Percentiles rank a stretch among this genome's conserved stretches.
Conservation (phyloP, 2,797 vertebrate genomes). For the Catostomus latipinnis region DNA sequence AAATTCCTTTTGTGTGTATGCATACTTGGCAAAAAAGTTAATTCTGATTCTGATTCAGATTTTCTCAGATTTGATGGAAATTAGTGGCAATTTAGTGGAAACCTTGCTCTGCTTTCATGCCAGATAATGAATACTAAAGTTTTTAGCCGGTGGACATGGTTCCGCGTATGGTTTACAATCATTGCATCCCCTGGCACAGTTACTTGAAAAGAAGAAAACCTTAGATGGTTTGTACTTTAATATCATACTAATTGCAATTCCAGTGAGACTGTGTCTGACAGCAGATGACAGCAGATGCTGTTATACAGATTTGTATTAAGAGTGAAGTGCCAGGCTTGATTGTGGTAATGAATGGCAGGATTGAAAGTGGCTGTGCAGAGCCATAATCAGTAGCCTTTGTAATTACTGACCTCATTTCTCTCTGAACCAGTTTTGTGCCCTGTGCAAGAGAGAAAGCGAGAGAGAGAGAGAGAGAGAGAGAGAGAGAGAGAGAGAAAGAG, state of each 20-base stretch:
- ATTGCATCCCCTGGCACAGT: constrained; percentile 25
- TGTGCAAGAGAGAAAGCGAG: too few relatives aligned
- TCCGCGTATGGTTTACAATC: constrained; percentile 19
- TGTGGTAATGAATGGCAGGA: constrained; percentile 29
- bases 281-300: constrained; percentile 28
- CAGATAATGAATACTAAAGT: constrained; percentile 29
- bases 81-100: constrained; percentile 31
- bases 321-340: constrained; percentile 21
- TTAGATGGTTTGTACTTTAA: constrained; percentile 23
- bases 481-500: too few relatives aligned
- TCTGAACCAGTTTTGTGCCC: constrained; percentile 23
- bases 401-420: constrained; percentile 25
- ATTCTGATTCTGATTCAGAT: too few relatives aligned
- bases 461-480: too few relatives aligned
- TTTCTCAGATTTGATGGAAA: constrained; percentile 14
- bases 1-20: too few relatives aligned
- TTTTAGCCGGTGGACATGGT: constrained; percentile 50
- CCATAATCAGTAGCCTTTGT: constrained; percentile 35
- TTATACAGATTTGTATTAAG: constrained; percentile 28
- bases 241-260: constrained; percentile 28
- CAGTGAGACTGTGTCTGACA: constrained; percentile 11
- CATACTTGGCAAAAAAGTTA: too few relatives aligned
- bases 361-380: constrained; percentile 6
- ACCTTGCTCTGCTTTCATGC: constrained; percentile 11
- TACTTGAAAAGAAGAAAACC: constrained; percentile 37